A percentile compares a stretch with the other conserved stretches of the same genome.
These are phyloP conservation scores for Tenebrio molitor DNA, from an alignment of 1,140 invertebrate genomes.

Conservation along the genomic window DNA sequence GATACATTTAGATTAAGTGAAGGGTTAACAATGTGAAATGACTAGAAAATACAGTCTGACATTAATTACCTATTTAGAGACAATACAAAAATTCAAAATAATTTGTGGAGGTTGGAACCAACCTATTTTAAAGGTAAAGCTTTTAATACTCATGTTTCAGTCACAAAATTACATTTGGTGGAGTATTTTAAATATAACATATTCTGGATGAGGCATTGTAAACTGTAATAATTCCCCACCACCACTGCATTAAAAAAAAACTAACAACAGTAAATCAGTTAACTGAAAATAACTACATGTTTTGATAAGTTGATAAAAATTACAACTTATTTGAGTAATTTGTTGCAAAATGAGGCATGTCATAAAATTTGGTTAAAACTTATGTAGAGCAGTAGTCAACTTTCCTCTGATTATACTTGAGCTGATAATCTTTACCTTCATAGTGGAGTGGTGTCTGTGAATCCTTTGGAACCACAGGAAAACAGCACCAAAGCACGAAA, in stretches of 20 bases:
- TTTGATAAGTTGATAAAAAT: too few relatives aligned
- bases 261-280: background rate
- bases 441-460: constrained; percentile 54
- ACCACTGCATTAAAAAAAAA: background rate
- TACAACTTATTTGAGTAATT: constrained; percentile 21
- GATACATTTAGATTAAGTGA: constrained; percentile 34
- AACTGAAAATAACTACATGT: too few relatives aligned
- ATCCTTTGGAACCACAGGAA: constrained; percentile 74
- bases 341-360: constrained; percentile 28
- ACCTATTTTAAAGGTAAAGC: background rate
- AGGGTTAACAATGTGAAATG: constrained; percentile 29
- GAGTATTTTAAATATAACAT: background rate
- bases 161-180: background rate
- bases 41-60: constrained; percentile 35
- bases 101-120: too few relatives aligned
- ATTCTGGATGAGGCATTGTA: background rate
- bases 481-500: constrained; percentile 76
- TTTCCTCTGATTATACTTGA: constrained; percentile 57
- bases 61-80: constrained; percentile 3
- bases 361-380: constrained; percentile 1
- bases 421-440: constrained; percentile 55
- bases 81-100: constrained; percentile 4
- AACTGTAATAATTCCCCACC: background rate
- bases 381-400: constrained; percentile 50
- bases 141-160: constrained; percentile 22